These are phyloP conservation scores for Daubentonia madagascariensis DNA, from an alignment of 2,113 vertebrate species.

Conservation along the genomic window DNA sequence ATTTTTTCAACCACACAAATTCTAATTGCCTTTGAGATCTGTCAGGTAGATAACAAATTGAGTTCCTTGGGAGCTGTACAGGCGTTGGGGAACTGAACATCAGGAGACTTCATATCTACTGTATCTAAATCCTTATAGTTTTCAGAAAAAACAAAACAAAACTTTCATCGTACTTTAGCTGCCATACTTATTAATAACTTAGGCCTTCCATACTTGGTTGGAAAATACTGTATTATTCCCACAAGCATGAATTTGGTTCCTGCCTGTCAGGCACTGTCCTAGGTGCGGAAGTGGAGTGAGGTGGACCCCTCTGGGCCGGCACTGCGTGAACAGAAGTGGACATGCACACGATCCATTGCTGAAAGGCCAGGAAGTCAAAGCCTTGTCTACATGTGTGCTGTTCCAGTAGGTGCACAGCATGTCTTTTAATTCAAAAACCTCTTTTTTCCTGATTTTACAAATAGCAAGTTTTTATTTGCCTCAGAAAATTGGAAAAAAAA, in stretches of 20 bases:
- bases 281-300: no score
- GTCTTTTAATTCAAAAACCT: neutral
- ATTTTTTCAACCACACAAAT: neutral
- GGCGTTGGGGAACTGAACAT: neutral
- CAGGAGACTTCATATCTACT: neutral
- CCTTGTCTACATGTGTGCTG: fast-evolving
- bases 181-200: neutral
- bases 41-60: neutral
- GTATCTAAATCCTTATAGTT: neutral
- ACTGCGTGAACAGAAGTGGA: fast-evolving
- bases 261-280: neutral
- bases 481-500: neutral
- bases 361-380: neutral
- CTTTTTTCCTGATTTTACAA: neutral
- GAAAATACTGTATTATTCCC: neutral
- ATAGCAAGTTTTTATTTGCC: neutral
- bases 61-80: neutral
- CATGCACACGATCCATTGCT: neutral
- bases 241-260: neutral
- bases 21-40: neutral
- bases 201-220: neutral
- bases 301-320: neutral
- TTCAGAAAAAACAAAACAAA: neutral
- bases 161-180: neutral
- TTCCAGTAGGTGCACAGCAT: fast-evolving